A percentile compares a stretch with the other conserved stretches of the same genome.
Conservation (phyloP, 2,113 vertebrate genomes). For the Platysteira castanea region DNA sequence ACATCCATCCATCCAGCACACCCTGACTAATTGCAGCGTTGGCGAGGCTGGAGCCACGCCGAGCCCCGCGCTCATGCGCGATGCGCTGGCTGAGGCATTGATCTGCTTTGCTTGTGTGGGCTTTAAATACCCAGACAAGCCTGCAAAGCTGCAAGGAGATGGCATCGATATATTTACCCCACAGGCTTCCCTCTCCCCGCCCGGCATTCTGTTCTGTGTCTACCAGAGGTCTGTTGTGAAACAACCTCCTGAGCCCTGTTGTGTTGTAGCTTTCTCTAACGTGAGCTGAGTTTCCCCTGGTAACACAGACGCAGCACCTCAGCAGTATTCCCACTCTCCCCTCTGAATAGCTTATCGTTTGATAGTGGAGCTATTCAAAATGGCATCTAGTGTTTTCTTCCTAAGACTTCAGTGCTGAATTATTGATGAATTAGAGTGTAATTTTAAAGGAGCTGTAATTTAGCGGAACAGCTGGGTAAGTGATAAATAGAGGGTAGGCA, state of each 20-base stretch:
- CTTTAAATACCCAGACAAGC: conserved; percentile 26
- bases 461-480: conserved; percentile 18
- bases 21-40: neutral
- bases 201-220: neutral
- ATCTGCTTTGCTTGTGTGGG: neutral
- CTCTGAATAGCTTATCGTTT: conserved; percentile 7
- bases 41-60: neutral
- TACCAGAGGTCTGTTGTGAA: conserved; percentile 29
- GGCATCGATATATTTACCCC: conserved; percentile 36
- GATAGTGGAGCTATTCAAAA: conserved; percentile 30
- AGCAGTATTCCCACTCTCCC: neutral
- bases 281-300: neutral
- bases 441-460: conserved; percentile 44
- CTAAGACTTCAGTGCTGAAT: neutral
- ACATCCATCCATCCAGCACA: neutral
- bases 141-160: conserved; percentile 36
- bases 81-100: neutral
- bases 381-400: conserved; percentile 38
- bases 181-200: conserved; percentile 20
- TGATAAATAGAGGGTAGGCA: conserved; percentile 18
- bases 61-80: neutral
- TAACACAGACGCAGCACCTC: neutral
- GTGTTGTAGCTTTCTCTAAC: neutral
- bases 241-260: neutral
- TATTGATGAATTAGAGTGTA: conserved; percentile 36